A percentile compares a stretch with the other conserved stretches of the same genome.
Conservation (phyloP, 2,888 invertebrate genomes). For the Phlogophora meticulosa region DNA sequence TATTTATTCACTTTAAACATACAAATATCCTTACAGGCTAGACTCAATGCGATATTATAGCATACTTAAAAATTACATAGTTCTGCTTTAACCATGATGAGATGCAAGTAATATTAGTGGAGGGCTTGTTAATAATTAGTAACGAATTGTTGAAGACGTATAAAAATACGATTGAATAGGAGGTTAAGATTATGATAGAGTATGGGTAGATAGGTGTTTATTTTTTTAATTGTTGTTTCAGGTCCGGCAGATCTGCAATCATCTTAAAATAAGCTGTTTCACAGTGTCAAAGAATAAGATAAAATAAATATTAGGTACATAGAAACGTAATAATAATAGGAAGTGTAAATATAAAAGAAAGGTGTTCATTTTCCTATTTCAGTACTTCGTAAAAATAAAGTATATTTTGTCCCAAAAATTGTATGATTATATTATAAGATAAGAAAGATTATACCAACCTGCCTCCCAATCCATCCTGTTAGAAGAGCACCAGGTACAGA, state of each 20-base stretch:
- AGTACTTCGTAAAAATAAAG: conserved; percentile 41
- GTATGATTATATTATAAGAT: conserved; percentile 53
- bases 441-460: conserved; percentile 76
- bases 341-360: neutral
- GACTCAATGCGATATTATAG: too few species aligned
- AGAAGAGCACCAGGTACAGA: conserved; percentile 81
- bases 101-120: too few species aligned
- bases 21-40: too few species aligned
- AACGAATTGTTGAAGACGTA: too few species aligned
- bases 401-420: conserved; percentile 29
- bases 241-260: conserved; percentile 98
- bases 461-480: conserved; percentile 78
- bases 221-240: conserved; percentile 81
- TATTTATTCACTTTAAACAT: too few species aligned
- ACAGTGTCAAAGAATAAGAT: conserved; percentile 78
- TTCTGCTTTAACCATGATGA: too few species aligned
- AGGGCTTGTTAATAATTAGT: too few species aligned
- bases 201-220: too few species aligned
- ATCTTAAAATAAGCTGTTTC: conserved; percentile 97
- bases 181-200: too few species aligned
- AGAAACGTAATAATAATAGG: neutral
- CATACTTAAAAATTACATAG: too few species aligned
- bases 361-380: conserved; percentile 5
- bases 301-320: conserved; percentile 67
- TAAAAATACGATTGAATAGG: too few species aligned